These are phyloP conservation scores for Rugalucina vietnamica DNA, from an alignment of 2,888 invertebrate genomes.

Conservation along the genomic window DNA sequence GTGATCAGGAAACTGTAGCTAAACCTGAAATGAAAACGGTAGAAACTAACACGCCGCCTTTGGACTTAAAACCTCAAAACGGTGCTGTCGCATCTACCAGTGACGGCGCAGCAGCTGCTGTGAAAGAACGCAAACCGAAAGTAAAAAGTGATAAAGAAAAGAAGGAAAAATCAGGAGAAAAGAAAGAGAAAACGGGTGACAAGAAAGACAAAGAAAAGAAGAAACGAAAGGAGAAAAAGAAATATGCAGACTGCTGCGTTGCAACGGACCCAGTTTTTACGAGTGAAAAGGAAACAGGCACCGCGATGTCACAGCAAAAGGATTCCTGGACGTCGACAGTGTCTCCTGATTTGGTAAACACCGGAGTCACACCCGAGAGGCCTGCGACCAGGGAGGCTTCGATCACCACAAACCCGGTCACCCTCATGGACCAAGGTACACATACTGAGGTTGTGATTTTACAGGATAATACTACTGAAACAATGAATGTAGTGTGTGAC, in stretches of 20 bases:
- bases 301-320: conserved; percentile 51
- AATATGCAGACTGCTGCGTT: conserved; percentile 59
- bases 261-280: conserved; percentile 64
- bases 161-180: conserved; percentile 41
- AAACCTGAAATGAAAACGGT: conserved; percentile 60
- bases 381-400: conserved; percentile 74
- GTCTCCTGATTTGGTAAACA: conserved; percentile 72
- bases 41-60: conserved; percentile 67
- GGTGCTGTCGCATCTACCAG: conserved; percentile 30
- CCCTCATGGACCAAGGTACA: conserved; percentile 75
- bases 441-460: conserved; percentile 70
- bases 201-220: conserved; percentile 52
- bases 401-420: conserved; percentile 70
- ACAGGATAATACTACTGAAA: conserved; percentile 73
- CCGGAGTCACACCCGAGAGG: conserved; percentile 74
- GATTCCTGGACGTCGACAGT: conserved; percentile 78
- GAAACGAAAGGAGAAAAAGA: conserved; percentile 57
- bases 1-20: conserved; percentile 64
- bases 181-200: conserved; percentile 40
- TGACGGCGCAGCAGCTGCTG: conserved; percentile 18
- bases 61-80: conserved; percentile 27
- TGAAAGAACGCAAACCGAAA: conserved; percentile 51
- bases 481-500: conserved; percentile 69
- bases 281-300: conserved; percentile 74
- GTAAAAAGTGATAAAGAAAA: conserved; percentile 51